A percentile compares a stretch with the other conserved stretches of the same genome.
Conservation (phyloP, 1,140 invertebrate species). For the Antheraea pernyi region DNA sequence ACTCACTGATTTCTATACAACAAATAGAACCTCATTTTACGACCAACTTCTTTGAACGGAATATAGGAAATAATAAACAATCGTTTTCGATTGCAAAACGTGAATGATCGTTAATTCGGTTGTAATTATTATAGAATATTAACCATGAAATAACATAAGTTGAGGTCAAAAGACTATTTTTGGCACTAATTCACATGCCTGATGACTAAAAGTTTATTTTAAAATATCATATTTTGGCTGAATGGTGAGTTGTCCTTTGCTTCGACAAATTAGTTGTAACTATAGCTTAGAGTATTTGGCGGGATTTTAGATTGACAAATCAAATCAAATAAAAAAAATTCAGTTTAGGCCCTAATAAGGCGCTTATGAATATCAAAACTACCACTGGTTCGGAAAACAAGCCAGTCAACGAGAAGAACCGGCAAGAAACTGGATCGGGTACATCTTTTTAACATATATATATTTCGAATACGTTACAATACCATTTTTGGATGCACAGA, state of each 20-base stretch:
- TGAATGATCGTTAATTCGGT: constrained; percentile 16
- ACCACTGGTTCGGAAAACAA: no score
- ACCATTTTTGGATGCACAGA: no score
- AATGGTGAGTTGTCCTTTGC: not conserved
- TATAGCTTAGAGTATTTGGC: not conserved
- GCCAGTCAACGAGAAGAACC: no score
- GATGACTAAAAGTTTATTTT: not conserved
- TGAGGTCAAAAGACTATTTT: not conserved
- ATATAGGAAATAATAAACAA: not conserved
- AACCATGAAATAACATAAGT: constrained; percentile 3
- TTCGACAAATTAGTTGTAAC: not conserved
- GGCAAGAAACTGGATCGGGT: no score
- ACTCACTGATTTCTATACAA: constrained; percentile 63
- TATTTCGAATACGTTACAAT: no score
- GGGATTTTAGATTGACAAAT: not conserved
- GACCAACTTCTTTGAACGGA: constrained; percentile 22
- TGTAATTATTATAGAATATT: not conserved
- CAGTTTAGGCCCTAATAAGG: no score
- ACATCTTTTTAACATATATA: no score
- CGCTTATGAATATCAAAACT: no score
- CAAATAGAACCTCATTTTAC: constrained; percentile 57
- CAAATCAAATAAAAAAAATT: no score
- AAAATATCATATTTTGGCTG: not conserved
- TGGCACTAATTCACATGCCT: constrained; percentile 1
- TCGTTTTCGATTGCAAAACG: constrained; percentile 21